phyloP scores from a whole-genome alignment of 2,113 vertebrate genomes.

The Carassius auratus region DNA sequence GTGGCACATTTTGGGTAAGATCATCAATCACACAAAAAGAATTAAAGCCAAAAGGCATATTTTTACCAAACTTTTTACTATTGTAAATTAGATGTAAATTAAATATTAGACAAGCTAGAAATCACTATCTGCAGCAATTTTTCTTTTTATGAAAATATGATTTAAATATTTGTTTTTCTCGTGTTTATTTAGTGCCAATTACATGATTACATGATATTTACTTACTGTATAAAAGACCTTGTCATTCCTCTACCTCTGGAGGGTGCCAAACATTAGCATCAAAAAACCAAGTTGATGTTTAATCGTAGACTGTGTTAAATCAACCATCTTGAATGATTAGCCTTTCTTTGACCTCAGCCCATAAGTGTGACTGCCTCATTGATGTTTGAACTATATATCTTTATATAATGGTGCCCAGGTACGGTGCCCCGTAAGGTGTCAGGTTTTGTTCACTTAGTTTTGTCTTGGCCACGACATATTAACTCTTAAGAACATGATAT shows the following conservation, averaged over 20 bases:
- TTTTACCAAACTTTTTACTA: neutral
- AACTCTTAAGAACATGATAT: too few relatives aligned
- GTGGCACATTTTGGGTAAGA: neutral
- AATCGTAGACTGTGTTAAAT: neutral
- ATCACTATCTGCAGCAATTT: neutral
- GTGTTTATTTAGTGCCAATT: neutral
- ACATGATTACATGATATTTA: neutral
- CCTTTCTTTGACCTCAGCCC: neutral
- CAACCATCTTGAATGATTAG: neutral
- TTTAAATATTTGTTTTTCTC: neutral
- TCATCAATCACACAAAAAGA: neutral
- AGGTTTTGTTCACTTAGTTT: too few relatives aligned
- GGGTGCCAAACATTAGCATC: constrained; percentile 16
- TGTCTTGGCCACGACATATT: too few relatives aligned
- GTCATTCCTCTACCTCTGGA: neutral
- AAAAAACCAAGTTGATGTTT: neutral
- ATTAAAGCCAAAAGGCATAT: neutral
- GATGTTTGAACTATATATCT: too few relatives aligned
- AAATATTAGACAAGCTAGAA: neutral
- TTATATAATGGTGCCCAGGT: too few relatives aligned
- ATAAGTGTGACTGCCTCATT: neutral
- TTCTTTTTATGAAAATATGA: neutral
- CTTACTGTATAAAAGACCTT: neutral
- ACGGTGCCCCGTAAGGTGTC: too few relatives aligned
- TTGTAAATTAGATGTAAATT: too few relatives aligned